Conservation (phyloP, 2,797 vertebrate genomes). For the Carapus acus region DNA sequence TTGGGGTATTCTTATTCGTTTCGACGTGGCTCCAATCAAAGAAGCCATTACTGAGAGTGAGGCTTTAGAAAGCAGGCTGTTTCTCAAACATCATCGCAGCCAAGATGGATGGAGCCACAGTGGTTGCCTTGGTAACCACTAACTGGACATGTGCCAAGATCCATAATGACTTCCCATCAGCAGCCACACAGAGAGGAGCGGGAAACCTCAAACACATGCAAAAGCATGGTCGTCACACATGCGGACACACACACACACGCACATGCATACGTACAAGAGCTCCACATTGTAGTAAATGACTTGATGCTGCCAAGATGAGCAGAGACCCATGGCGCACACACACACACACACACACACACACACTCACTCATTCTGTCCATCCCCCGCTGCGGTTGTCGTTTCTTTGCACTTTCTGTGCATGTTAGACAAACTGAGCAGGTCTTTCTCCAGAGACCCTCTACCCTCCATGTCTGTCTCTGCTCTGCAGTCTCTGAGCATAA, state of each 20-base stretch:
- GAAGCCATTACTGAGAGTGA: conserved; percentile 60
- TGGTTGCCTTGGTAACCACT: conserved; percentile 72
- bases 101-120: conserved; percentile 57
- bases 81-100: conserved; percentile 58
- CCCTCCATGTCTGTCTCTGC: conserved; percentile 10
- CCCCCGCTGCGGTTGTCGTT: conserved; percentile 19
- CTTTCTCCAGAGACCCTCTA: conserved; percentile 3
- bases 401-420: conserved; percentile 27
- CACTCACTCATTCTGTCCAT: conserved; percentile 5
- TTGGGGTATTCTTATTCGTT: conserved; percentile 55
- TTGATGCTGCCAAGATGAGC: too few relatives aligned
- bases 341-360: conserved; percentile 7
- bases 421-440: conserved; percentile 28
- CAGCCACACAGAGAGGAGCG: conserved; percentile 45
- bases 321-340: conserved; percentile 11
- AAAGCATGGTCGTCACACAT: too few relatives aligned
- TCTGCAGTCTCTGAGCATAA: conserved; percentile 18
- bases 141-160: conserved; percentile 71
- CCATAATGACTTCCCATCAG: conserved; percentile 74
- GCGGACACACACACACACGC: conserved; percentile 23
- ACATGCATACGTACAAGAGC: conserved; percentile 12
- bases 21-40: conserved; percentile 62
- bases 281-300: background rate
- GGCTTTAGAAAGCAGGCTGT: conserved; percentile 52
- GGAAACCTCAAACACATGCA: too few relatives aligned